Base-by-base conservation (phyloP, 2,888 invertebrate species). In the Sphaerophoria rueppellii region DNA sequence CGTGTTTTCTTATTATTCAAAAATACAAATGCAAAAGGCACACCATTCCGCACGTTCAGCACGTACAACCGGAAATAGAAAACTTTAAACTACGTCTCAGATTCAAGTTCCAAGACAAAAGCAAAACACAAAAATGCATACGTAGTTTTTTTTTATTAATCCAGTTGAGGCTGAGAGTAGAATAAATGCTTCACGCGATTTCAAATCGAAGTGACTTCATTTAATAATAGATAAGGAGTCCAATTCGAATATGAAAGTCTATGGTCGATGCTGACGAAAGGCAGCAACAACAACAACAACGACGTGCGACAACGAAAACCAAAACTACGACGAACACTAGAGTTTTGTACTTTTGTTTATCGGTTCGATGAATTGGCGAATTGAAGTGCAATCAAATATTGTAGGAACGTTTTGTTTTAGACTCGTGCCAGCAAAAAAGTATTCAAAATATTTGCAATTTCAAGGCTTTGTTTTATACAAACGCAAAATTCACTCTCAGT, bases 41-140 rank as follows among this genome's bases (percentile, higher is more conserved):
- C 71, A 83, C 40, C 40, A 43, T 24, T 24, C 24, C 43, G 43
- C 12, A 43, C 82, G 37, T 54, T 79, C 14, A 72, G 24, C 74
- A 79, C 83, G 74, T 76, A 69, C 24, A 2, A 24, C 58, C 65
- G 55, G 75, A 71, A 35, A 54, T 60, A 37, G 24, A 24, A 72
- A 73, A 70, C 52, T 58, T 58, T 55, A 54, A 74, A 58, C n/a
- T 63, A 75, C 72, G 80, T 83, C 71, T 79, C 69, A 57, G 48
- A 40, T 24, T 24, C 24, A 24, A 57, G 48, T 24, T 24, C 2
- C 24, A 24, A 24, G 24, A 24, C 24, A 24, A 24, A 24, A 24
- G 24, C 24, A 24, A 24, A 24, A 24, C 24, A 24, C 52, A 67
- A 61, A 54, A 67, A 63, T 34, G 32, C 48, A 63, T 63, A 63